phyloP scores from a whole-genome alignment of 2,888 invertebrate species.

The Phymatocera aterrima region DNA sequence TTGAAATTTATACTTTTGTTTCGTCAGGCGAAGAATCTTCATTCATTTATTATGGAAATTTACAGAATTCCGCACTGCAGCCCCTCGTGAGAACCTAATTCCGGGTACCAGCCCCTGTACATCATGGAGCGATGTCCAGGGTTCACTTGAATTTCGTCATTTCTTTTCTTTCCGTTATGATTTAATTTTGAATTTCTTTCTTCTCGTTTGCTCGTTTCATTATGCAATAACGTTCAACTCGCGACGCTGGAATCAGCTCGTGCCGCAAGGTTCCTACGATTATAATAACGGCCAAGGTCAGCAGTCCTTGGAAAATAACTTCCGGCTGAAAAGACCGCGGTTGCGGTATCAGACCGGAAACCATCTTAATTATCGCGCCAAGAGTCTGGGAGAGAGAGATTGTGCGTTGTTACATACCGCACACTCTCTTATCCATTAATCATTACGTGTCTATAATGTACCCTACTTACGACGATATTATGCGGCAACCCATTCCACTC shows the following conservation, averaged over 20 bases:
- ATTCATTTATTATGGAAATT: background rate
- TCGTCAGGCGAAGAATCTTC: background rate
- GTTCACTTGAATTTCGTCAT: background rate
- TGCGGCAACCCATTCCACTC: no score
- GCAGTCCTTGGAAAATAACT: background rate
- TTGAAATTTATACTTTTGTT: background rate
- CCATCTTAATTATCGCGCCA: slow-evolving; percentile 30
- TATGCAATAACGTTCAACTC: background rate
- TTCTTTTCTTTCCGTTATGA: no score
- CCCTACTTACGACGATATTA: no score
- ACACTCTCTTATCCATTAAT: no score
- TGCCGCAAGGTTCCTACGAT: background rate
- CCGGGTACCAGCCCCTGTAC: background rate
- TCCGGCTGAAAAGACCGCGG: slow-evolving; percentile 16
- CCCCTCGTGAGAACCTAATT: no score
- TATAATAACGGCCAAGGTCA: slow-evolving; percentile 24
- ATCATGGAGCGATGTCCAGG: background rate
- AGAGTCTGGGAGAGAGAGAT: slow-evolving; percentile 11
- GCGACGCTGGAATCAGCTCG: background rate
- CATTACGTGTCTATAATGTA: background rate
- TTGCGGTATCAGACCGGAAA: slow-evolving; percentile 32
- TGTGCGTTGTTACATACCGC: background rate
- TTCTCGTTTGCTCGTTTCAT: no score
- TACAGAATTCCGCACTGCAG: background rate
- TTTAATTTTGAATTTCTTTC: background rate